Evolutionary conservation across 2,888 invertebrate species (phyloP).

Genomic region (Nemurella pictetii): DNA sequence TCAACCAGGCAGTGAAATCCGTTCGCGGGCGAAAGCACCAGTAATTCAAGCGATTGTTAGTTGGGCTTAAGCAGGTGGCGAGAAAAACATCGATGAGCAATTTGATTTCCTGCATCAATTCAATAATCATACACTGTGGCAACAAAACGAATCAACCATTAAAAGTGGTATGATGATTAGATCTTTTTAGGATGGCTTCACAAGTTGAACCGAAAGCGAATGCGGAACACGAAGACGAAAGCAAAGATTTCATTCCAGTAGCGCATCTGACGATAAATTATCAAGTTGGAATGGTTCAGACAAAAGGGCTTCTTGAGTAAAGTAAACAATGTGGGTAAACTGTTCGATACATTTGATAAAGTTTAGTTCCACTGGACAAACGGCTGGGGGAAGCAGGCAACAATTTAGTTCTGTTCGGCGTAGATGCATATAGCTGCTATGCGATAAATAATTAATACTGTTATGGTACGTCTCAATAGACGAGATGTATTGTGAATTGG

Average conservation of each 20-base stretch:
- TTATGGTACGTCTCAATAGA: slow-evolving; percentile 30
- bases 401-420: not conserved
- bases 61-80: slow-evolving; percentile 3
- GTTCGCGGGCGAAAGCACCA: slow-evolving; percentile 18
- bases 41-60: slow-evolving; percentile 2
- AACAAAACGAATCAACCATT: slow-evolving; percentile 25
- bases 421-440: not conserved
- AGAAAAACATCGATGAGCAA: slow-evolving; percentile 11
- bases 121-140: slow-evolving; percentile 2
- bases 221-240: not conserved
- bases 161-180: not conserved
- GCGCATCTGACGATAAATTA: slow-evolving; percentile 11
- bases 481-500: slow-evolving; percentile 35
- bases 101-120: slow-evolving; percentile 24
- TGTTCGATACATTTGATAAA: slow-evolving; percentile 20
- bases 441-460: slow-evolving; percentile 39
- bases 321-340: slow-evolving; percentile 27
- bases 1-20: not conserved
- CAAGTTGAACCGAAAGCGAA: not conserved
- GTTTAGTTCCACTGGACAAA: slow-evolving; percentile 17
- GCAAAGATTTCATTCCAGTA: not conserved
- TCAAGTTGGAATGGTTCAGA: not conserved
- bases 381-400: not conserved
- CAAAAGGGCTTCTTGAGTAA: slow-evolving; percentile 14
- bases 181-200: not conserved